Conservation (phyloP, 2,888 invertebrate genomes). For the Troglohyphantes excavatus region DNA sequence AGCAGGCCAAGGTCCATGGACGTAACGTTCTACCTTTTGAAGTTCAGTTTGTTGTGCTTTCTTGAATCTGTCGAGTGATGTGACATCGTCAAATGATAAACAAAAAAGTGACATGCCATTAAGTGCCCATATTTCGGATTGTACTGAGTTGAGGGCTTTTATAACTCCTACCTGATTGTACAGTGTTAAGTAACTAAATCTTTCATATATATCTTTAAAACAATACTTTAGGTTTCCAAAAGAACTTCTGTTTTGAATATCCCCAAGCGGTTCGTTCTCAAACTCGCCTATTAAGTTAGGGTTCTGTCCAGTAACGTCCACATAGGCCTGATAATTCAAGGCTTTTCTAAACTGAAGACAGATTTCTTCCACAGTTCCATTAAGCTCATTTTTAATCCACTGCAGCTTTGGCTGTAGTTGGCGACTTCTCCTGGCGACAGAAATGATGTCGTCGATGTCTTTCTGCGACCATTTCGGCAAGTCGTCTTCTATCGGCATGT, state of each 20-base stretch:
- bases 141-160: constrained; percentile 15
- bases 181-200: constrained; percentile 24
- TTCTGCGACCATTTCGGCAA: constrained; percentile 27
- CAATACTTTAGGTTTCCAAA: constrained; percentile 12
- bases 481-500: constrained; percentile 36
- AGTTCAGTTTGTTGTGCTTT: constrained; percentile 25
- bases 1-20: constrained; percentile 27
- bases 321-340: constrained; percentile 30
- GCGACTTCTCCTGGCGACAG: constrained; percentile 19
- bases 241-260: not conserved
- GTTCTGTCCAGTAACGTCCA: constrained; percentile 37
- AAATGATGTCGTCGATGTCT: constrained; percentile 35
- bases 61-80: constrained; percentile 46
- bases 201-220: constrained; percentile 54
- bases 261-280: constrained; percentile 11
- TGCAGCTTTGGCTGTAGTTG: constrained; percentile 9
- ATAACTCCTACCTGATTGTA: constrained; percentile 43
- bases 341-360: constrained; percentile 23
- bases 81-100: not conserved
- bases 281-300: constrained; percentile 38
- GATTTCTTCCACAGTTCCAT: constrained; percentile 25
- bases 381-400: constrained; percentile 55
- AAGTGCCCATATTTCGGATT: constrained; percentile 25
- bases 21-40: constrained; percentile 16
- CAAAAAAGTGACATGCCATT: constrained; percentile 19